Evolutionary conservation across 1,140 invertebrate species (phyloP).

Genomic region (Anthonomus grandis): DNA sequence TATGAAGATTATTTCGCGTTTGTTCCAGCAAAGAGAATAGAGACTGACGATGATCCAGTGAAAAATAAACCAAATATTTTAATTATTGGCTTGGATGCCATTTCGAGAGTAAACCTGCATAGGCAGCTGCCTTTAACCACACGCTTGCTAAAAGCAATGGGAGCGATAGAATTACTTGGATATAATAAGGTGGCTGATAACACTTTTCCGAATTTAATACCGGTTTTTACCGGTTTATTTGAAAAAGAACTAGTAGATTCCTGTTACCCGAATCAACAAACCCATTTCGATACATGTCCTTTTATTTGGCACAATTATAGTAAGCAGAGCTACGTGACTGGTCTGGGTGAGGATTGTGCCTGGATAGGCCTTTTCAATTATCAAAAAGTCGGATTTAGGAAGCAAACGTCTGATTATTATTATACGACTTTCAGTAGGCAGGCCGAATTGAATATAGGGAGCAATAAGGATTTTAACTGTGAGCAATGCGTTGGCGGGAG

Average conservation of each 20-base stretch:
- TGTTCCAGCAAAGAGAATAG: slow-evolving; percentile 52
- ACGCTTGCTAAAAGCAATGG: slow-evolving; percentile 56
- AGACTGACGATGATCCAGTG: slow-evolving; percentile 16
- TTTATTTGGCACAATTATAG: slow-evolving; percentile 78
- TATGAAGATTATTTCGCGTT: slow-evolving; percentile 71
- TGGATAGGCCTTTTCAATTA: slow-evolving; percentile 80
- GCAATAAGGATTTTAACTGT: slow-evolving; percentile 55
- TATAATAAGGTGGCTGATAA: slow-evolving; percentile 83
- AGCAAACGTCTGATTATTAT: slow-evolving; percentile 80
- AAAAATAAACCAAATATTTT: slow-evolving; percentile 58
- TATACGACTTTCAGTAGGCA: slow-evolving; percentile 70
- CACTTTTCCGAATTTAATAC: slow-evolving; percentile 78
- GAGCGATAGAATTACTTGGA: slow-evolving; percentile 67
- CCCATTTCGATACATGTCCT: slow-evolving; percentile 65
- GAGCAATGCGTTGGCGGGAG: slow-evolving; percentile 63
- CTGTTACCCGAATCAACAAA: slow-evolving; percentile 54
- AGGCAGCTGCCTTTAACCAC: slow-evolving; percentile 74
- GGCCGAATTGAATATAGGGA: slow-evolving; percentile 58
- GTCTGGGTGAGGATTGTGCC: slow-evolving; percentile 74
- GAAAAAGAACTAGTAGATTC: slow-evolving; percentile 58
- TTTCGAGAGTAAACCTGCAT: slow-evolving; percentile 81
- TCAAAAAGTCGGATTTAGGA: slow-evolving; percentile 70
- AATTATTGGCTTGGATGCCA: slow-evolving; percentile 80
- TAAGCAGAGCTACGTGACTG: slow-evolving; percentile 70
- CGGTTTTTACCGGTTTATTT: slow-evolving; percentile 65